Percentiles rank a stretch among this genome's conserved stretches.
These are phyloP conservation scores for Lamellibrachia luymesi DNA, from an alignment of 1,140 invertebrate genomes.

Conservation along the genomic window DNA sequence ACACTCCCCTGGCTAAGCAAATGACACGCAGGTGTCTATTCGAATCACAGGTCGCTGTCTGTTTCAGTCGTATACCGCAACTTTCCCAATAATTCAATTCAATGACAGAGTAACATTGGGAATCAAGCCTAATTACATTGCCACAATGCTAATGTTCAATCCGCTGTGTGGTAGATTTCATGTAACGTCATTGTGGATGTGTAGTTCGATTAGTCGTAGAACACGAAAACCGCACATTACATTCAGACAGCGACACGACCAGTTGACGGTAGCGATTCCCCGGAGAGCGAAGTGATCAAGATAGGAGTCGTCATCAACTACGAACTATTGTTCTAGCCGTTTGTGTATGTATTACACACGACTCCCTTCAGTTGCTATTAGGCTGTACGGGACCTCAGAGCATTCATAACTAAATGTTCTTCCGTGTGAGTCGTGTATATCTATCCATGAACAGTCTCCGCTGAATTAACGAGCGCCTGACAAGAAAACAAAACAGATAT, in stretches of 20 bases:
- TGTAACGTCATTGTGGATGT: neutral
- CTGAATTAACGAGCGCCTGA: neutral
- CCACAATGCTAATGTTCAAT: neutral
- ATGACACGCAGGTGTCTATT: no score
- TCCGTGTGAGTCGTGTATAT: neutral
- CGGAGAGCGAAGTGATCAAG: neutral
- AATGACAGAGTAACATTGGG: no score
- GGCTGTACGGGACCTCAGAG: neutral
- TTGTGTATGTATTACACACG: neutral
- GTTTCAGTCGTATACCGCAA: neutral
- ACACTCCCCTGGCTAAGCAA: neutral
- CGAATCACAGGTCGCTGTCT: neutral
- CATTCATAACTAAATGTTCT: neutral
- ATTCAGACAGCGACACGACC: neutral
- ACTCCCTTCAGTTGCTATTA: neutral
- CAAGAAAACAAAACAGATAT: neutral
- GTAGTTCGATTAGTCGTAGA: neutral
- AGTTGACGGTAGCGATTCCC: neutral
- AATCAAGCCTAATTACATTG: no score
- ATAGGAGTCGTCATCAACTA: neutral
- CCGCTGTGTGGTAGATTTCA: neutral
- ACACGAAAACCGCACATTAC: neutral
- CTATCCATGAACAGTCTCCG: neutral
- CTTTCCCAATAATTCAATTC: no score
- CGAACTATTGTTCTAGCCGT: neutral